Base-by-base conservation (phyloP, 2,113 vertebrate species). In the Anthoscopus minutus region DNA sequence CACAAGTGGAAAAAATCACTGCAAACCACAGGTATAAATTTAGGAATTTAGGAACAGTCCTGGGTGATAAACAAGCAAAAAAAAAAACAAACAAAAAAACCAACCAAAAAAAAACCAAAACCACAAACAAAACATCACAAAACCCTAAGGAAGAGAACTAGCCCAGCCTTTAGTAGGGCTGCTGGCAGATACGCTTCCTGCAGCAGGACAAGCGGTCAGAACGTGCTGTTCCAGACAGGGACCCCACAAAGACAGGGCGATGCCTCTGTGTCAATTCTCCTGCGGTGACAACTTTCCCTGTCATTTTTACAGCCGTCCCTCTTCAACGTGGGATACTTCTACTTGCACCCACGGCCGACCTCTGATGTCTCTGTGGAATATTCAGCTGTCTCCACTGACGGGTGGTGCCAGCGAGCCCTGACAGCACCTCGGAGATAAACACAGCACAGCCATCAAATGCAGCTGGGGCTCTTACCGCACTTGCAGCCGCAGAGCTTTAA, bases 401-500 rank as follows among this genome's bases (percentile, higher is more conserved):
- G 48, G 70, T 1, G 76, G 69, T 45, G 65, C 38, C 61, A 50
- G 25, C n/a, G 6, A 28, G 47, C 42, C 88, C 67, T 72, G 50
- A 51, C 38, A 44, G 50, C 87, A 66, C 14, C 50, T 51, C 27
- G 37, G 53, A 51, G 17, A 7, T 1, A 20, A 0, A 6, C 8
- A 7, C 10, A 42, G 40, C 84, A 6, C 78, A 37, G 19, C 78
- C 24, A 37, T 14, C 37, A 11, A 1, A 9, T 0, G 15, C 3
- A 3, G 9, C 0, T 0, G 1, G 0, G 15, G 6, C 3, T 15
- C 1, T 28, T 2, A 1, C 0, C 3, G 2, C 2, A 2, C 10
- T 10, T 4, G 13, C 60, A 9, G 13, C 30, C n/a, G 9, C 45
- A 42, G 15, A 65, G 8, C 17, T 4, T 5, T 27, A 9, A 6